phyloP scores from a whole-genome alignment of 2,797 vertebrate genomes.

The Aeoliscus strigatus region DNA sequence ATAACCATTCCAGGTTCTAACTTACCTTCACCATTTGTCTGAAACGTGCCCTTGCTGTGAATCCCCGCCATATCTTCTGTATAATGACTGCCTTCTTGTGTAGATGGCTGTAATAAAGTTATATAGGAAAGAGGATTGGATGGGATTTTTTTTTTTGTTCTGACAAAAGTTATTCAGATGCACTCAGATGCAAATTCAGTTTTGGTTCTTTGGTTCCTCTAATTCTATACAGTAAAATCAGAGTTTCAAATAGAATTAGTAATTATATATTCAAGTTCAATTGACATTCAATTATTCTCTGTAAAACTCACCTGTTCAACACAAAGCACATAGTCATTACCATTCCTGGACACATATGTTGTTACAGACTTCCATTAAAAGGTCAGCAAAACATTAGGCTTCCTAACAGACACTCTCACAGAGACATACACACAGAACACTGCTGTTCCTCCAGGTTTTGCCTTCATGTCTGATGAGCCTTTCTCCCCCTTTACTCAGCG shows the following conservation, averaged over 20 bases:
- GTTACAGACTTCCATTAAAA: slow-evolving; percentile 49
- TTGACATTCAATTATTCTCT: too few relatives aligned
- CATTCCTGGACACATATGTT: slow-evolving; percentile 27
- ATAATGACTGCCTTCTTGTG: slow-evolving; percentile 77
- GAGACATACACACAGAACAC: slow-evolving; percentile 23
- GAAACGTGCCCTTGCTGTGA: slow-evolving; percentile 78
- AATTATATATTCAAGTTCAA: too few relatives aligned
- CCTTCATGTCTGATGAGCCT: slow-evolving; percentile 62
- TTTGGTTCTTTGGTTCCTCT: too few relatives aligned
- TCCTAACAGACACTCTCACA: slow-evolving; percentile 43
- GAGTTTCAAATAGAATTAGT: too few relatives aligned
- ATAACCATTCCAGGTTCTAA: slow-evolving; percentile 56
- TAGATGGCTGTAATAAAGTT: slow-evolving; percentile 77
- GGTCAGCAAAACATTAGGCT: slow-evolving; percentile 50
- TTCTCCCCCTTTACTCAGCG: slow-evolving; percentile 52
- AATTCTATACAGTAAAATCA: too few relatives aligned
- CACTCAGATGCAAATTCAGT: slow-evolving; percentile 1
- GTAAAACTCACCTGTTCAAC: too few relatives aligned
- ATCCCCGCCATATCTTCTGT: slow-evolving; percentile 91
- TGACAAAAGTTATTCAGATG: slow-evolving; percentile 23
- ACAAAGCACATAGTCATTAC: slow-evolving; percentile 16
- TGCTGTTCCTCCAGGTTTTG: slow-evolving; percentile 54
- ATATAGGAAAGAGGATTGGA: slow-evolving; percentile 39
- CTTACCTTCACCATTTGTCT: slow-evolving; percentile 86
- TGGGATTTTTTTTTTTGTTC: slow-evolving; percentile 20